Percentiles rank a stretch among this genome's conserved stretches.
Evolutionary conservation across 2,888 invertebrate species (phyloP).

Genomic region (Dichetophora obliterata): DNA sequence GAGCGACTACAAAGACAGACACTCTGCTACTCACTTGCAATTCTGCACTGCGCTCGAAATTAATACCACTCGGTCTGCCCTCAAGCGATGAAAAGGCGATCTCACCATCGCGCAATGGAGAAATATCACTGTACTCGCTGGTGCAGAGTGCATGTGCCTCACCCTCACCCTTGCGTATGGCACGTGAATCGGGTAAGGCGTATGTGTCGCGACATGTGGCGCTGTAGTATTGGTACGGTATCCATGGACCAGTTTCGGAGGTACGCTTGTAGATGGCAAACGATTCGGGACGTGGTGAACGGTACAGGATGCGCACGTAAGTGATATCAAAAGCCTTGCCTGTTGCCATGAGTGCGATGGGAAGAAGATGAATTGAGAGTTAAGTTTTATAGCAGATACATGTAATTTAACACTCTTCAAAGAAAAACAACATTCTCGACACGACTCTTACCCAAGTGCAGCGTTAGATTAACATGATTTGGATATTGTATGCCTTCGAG

Average conservation of each 20-base stretch:
- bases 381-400: background rate
- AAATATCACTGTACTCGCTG: constrained; percentile 98
- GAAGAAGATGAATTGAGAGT: background rate
- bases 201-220: constrained; percentile 94
- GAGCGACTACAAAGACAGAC: background rate
- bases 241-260: constrained; percentile 84
- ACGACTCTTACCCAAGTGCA: constrained; percentile 83
- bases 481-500: constrained; percentile 92
- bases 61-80: constrained; percentile 91
- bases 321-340: constrained; percentile 98
- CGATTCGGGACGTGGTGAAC: constrained; percentile 96
- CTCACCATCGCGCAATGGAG: constrained; percentile 93
- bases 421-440: no score
- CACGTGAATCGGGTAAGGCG: constrained; percentile 82
- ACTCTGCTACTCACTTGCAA: constrained; percentile 79
- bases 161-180: constrained; percentile 79
- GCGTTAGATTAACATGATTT: constrained; percentile 91
- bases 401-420: background rate
- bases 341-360: constrained; percentile 65
- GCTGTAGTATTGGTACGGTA: constrained; percentile 92
- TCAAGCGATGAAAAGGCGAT: constrained; percentile 96
- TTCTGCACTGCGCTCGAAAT: constrained; percentile 90
- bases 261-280: constrained; percentile 94
- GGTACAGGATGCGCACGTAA: constrained; percentile 93
- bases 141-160: constrained; percentile 97